These are phyloP conservation scores for Melanotaenia nigrans DNA, from an alignment of 2,797 vertebrate genomes.

Conservation along the genomic window DNA sequence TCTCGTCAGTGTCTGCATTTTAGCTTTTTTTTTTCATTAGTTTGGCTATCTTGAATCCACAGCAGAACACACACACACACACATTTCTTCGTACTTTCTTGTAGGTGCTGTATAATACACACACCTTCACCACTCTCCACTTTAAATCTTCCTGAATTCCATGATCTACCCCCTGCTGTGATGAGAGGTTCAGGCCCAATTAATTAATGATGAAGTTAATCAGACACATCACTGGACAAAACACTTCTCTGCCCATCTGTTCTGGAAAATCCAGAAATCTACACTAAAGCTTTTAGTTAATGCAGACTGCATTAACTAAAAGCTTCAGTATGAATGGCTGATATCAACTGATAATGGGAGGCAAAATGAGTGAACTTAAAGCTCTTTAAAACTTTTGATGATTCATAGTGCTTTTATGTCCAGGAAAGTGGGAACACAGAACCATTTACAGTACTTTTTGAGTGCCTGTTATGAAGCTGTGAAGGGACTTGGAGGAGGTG, in stretches of 20 bases:
- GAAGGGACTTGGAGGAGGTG: slow-evolving; percentile 33
- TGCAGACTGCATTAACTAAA: slow-evolving; percentile 26
- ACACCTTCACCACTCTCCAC: slow-evolving; percentile 7
- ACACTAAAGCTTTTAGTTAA: slow-evolving; percentile 10
- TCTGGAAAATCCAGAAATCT: slow-evolving; percentile 2
- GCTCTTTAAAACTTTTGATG: slow-evolving; percentile 12
- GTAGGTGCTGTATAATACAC: background rate
- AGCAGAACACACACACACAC: too few species aligned
- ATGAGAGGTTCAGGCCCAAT: slow-evolving; percentile 8
- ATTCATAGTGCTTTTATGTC: slow-evolving; percentile 14
- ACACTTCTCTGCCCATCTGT: background rate
- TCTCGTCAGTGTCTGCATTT: too few species aligned
- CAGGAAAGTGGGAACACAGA: slow-evolving; percentile 1
- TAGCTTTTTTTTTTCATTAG: too few species aligned
- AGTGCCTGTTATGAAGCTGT: slow-evolving; percentile 37
- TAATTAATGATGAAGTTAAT: slow-evolving; percentile 50
- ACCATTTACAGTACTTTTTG: slow-evolving; percentile 42
- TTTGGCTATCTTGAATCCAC: too few species aligned
- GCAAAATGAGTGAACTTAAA: slow-evolving; percentile 4
- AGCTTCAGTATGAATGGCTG: slow-evolving; percentile 37
- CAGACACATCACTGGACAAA: slow-evolving; percentile 18
- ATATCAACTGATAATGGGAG: slow-evolving; percentile 2
- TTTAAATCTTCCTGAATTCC: slow-evolving; percentile 24
- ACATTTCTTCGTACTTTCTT: background rate
- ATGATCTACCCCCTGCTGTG: slow-evolving; percentile 17